Percentiles rank a stretch among this genome's conserved stretches.
phyloP scores from a whole-genome alignment of 2,113 vertebrate genomes.

The Oenanthe oenanthe region DNA sequence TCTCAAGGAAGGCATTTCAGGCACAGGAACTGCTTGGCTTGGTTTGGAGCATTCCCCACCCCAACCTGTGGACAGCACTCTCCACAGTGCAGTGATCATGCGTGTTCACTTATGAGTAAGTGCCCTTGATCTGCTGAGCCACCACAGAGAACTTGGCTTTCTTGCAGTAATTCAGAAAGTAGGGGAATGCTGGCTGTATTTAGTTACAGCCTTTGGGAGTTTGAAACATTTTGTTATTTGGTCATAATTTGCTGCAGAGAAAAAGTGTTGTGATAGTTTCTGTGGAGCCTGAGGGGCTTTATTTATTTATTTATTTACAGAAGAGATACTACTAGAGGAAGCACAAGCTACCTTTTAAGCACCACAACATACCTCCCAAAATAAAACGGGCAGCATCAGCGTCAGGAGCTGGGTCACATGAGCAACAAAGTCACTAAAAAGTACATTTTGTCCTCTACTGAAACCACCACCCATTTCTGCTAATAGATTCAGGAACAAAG shows the following conservation, averaged over 20 bases:
- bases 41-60: not conserved
- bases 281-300: not conserved
- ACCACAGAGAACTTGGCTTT: constrained; percentile 34
- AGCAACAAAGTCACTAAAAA: not conserved
- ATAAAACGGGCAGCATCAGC: not conserved
- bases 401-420: not conserved
- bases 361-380: not conserved
- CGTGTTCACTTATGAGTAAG: not conserved
- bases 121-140: constrained; percentile 24
- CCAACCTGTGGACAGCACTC: not conserved
- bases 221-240: constrained; percentile 45
- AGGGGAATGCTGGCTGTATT: constrained; percentile 15
- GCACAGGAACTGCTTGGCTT: not conserved
- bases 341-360: not conserved
- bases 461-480: not conserved
- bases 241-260: constrained; percentile 7
- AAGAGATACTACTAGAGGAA: not conserved
- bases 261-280: not conserved
- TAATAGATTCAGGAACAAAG: not conserved
- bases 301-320: not conserved
- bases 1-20: constrained; percentile 35
- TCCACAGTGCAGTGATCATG: constrained; percentile 5
- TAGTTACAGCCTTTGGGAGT: constrained; percentile 9
- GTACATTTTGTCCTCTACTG: not conserved
- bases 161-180: constrained; percentile 10